These are phyloP conservation scores for Tokudaia muenninki DNA, from an alignment of 2,797 vertebrate species.

Conservation along the genomic window DNA sequence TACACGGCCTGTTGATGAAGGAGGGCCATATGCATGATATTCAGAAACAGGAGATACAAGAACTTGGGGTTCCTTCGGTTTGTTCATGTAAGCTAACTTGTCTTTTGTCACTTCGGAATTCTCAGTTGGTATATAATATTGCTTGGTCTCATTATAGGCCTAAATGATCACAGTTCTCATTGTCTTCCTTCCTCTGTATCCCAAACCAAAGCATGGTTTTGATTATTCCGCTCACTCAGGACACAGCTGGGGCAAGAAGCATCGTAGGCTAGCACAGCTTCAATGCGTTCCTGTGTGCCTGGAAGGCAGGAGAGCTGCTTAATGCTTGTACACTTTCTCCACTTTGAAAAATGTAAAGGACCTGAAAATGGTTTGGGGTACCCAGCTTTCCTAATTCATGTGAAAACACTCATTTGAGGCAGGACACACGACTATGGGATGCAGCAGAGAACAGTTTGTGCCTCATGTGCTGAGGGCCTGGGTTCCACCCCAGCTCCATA, in stretches of 20 bases:
- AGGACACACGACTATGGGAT: neutral
- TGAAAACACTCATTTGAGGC: neutral
- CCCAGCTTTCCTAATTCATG: neutral
- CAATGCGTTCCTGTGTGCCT: neutral
- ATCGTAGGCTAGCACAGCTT: neutral
- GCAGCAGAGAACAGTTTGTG: neutral
- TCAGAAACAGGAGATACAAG: neutral
- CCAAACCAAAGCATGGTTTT: neutral
- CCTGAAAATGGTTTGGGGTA: neutral
- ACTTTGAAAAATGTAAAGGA: neutral
- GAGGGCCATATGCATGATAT: neutral
- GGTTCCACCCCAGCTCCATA: neutral
- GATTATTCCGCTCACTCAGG: neutral
- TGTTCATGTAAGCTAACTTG: conserved; percentile 41
- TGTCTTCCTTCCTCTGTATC: neutral
- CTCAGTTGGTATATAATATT: conserved; percentile 10
- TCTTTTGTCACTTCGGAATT: conserved; percentile 53
- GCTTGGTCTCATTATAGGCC: conserved; percentile 41
- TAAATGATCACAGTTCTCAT: neutral
- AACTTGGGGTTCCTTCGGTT: conserved; percentile 26
- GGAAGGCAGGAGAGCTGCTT: neutral
- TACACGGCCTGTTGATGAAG: neutral
- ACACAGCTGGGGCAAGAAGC: neutral
- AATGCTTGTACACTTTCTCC: no score
- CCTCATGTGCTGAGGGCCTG: neutral